Percentiles rank a stretch among this genome's conserved stretches.
These are phyloP conservation scores for Rhinella marina DNA, from an alignment of 2,797 vertebrate genomes.

Conservation along the genomic window DNA sequence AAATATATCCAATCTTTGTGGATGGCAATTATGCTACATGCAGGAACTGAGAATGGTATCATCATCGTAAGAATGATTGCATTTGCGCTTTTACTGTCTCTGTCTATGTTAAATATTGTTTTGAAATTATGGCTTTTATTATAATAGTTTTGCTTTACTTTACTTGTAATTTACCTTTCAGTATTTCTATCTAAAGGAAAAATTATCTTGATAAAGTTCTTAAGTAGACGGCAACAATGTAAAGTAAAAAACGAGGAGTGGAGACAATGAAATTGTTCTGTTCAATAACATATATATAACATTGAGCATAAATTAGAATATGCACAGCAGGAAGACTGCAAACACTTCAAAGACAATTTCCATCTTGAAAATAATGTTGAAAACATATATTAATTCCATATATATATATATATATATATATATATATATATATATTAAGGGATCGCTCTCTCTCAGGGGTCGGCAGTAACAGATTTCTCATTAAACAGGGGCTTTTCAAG, in stretches of 20 bases:
- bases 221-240: neutral
- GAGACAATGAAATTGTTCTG: neutral
- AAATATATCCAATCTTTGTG: slow-evolving; percentile 50
- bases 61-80: slow-evolving; percentile 24
- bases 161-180: neutral
- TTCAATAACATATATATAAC: neutral
- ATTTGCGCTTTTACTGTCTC: neutral
- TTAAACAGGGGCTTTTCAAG: no score
- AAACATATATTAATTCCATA: no score
- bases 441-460: no score
- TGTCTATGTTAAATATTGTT: neutral
- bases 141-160: slow-evolving; percentile 11
- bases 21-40: slow-evolving; percentile 29
- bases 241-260: neutral
- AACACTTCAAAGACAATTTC: neutral
- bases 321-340: neutral
- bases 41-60: slow-evolving; percentile 36
- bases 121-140: slow-evolving; percentile 13
- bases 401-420: no score
- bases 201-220: neutral
- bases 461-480: no score
- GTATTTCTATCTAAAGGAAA: neutral
- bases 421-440: no score
- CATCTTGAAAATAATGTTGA: no score
- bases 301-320: neutral